These are phyloP conservation scores for Symphodus melops DNA, from an alignment of 2,113 vertebrate species.

Conservation along the genomic window DNA sequence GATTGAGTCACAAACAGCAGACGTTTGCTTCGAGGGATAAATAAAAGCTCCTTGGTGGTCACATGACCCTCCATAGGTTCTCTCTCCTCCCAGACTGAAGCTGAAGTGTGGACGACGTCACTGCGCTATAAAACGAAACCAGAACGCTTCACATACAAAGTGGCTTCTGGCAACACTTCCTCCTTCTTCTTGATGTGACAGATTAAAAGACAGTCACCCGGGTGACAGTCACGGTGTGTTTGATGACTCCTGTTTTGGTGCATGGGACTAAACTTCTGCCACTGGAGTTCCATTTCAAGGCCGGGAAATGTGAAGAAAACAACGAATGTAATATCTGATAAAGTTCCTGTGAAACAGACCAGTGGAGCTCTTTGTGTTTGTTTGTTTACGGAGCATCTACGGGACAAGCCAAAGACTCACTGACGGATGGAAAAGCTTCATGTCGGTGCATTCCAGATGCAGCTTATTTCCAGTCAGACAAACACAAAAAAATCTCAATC, in stretches of 20 bases:
- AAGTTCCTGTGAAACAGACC: not conserved
- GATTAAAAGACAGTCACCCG: not conserved
- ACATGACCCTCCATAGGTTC: no score
- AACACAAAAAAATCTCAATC: not conserved
- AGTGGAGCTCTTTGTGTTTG: conserved; percentile 6
- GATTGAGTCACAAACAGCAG: no score
- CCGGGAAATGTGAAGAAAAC: not conserved
- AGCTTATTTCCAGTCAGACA: conserved; percentile 5
- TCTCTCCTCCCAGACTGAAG: no score
- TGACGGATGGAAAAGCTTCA: not conserved
- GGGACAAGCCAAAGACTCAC: not conserved
- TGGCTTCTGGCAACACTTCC: no score
- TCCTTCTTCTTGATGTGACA: no score
- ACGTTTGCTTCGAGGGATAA: no score
- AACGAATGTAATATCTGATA: not conserved
- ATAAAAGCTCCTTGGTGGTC: no score
- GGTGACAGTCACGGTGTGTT: not conserved
- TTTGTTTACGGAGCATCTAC: conserved; percentile 3
- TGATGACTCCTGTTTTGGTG: not conserved
- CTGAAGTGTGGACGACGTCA: no score
- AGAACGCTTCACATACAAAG: no score
- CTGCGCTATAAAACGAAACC: no score
- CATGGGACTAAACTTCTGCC: not conserved
- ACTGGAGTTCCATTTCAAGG: no score
- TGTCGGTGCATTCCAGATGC: not conserved